Evolutionary conservation across 2,888 invertebrate species (phyloP), one percentile per base, ranked within the genome.

Genomic region (Amblyjoppa proteus): DNA sequence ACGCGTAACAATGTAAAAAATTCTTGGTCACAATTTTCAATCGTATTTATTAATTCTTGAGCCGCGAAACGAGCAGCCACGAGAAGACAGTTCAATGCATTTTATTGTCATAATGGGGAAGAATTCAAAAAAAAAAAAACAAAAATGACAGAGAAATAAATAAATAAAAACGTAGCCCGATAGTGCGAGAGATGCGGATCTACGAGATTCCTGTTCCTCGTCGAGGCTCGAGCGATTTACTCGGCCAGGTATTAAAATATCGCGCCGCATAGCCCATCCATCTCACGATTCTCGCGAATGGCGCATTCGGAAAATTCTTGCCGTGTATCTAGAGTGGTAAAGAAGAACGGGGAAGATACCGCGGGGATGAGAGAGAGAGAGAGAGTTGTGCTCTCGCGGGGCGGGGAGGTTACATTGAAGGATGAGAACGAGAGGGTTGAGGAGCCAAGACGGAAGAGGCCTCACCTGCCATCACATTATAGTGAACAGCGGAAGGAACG

Each of bases 231-330:
- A 82, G 89, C 91, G 91, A 91, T 92, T 92, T 91, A 91, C 90
- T 91, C 88, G 87, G 68, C 85, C 83, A 87, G 90, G 90, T 91
- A 92, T 92, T 91, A 90, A 92, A 92, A 92, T 92, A 92, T 92
- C 90, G 89, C 88, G 86, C 87, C 86, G 86, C 71, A 85, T 74
- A 34, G 61, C 64, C 64, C 51, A 6, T 74, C 73, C 16, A 13
- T 51, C 25, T 38, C 20, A 74, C 80, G 77, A 80, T 74, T 74
- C 79, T 83, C 84, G 79, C 82, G 87, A 83, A 88, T 84, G 70
- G 74, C 83, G 85, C 86, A 81, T 86, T 87, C 74, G 87, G 31
- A 87, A 88, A 87, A 87, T 88, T 81, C 87, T 81, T 69, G 31
- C 56, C 69, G 69, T 80, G 83, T 81, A 84, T 77, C 80, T 69